These are phyloP conservation scores for Drosophila erecta DNA, from an alignment of 1,140 invertebrate species.

Conservation along the genomic window DNA sequence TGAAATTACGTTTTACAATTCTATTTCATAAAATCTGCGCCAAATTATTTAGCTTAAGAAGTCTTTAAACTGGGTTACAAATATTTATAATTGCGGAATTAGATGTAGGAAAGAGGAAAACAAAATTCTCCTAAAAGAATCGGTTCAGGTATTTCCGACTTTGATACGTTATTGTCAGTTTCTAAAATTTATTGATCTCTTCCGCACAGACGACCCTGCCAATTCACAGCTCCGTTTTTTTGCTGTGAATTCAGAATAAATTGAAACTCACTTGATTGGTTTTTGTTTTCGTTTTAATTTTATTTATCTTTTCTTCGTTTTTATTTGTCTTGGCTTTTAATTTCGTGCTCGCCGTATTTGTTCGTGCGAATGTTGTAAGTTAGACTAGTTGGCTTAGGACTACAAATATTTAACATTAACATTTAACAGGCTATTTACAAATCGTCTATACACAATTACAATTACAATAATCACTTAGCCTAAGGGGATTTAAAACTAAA, in stretches of 20 bases:
- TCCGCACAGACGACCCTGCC: slow-evolving; percentile 28
- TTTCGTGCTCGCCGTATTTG: slow-evolving; percentile 61
- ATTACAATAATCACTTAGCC: slow-evolving; percentile 76
- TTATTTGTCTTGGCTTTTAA: slow-evolving; percentile 72
- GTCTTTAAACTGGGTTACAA: too few relatives aligned
- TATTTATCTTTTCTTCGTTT: slow-evolving; percentile 48
- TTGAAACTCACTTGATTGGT: slow-evolving; percentile 22
- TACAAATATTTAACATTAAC: slow-evolving; percentile 82
- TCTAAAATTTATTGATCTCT: slow-evolving; percentile 14
- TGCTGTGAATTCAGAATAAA: slow-evolving; percentile 6
- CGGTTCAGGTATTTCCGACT: slow-evolving; percentile 15
- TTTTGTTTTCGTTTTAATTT: slow-evolving; percentile 22
- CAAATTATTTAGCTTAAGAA: too few relatives aligned
- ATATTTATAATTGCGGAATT: neutral
- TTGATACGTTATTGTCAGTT: slow-evolving; percentile 7
- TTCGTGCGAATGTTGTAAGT: slow-evolving; percentile 76
- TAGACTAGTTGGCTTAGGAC: slow-evolving; percentile 76
- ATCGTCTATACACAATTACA: slow-evolving; percentile 72
- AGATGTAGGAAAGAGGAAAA: neutral
- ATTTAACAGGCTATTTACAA: slow-evolving; percentile 78
- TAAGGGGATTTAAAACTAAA: slow-evolving; percentile 49
- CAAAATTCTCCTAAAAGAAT: neutral
- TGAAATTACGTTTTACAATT: too few relatives aligned
- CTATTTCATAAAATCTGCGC: too few relatives aligned
- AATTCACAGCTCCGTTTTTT: neutral